Percentiles rank a stretch among this genome's conserved stretches.
Evolutionary conservation across 2,113 vertebrate species (phyloP).

Genomic region (Ageneiosus marmoratus): DNA sequence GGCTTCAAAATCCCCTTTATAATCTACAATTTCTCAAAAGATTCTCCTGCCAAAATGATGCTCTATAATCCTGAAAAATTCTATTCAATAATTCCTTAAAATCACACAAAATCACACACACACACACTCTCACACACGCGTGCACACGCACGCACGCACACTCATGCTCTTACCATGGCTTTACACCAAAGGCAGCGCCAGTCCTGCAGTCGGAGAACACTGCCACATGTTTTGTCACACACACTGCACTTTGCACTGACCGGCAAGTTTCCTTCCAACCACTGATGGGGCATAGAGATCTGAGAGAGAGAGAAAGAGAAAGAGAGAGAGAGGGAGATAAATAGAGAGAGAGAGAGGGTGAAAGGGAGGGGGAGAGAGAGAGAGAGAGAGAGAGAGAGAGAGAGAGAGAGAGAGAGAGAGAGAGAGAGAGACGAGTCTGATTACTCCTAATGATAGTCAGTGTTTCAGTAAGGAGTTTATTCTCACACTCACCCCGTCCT

Average conservation of each 20-base stretch:
- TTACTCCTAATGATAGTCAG: not conserved
- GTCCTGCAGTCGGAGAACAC: constrained; percentile 92
- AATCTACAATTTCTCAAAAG: too few species aligned
- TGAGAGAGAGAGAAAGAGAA: constrained; percentile 56
- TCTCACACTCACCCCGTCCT: constrained; percentile 86
- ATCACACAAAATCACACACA: not conserved
- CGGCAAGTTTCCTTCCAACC: constrained; percentile 94
- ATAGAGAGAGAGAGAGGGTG: too few species aligned
- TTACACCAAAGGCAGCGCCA: constrained; percentile 98
- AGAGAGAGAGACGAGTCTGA: not conserved
- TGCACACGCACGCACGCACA: constrained; percentile 58
- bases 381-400: not conserved
- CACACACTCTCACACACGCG: constrained; percentile 76
- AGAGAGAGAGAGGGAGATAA: not conserved
- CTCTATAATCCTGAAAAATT: not conserved
- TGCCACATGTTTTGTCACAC: constrained; percentile 96
- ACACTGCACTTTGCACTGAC: constrained; percentile 93
- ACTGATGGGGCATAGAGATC: constrained; percentile 98
- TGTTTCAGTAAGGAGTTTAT: too few species aligned
- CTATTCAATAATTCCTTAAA: not conserved
- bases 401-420: not conserved
- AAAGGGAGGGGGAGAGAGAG: too few species aligned
- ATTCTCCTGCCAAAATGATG: not conserved
- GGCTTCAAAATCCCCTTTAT: not conserved
- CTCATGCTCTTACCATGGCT: constrained; percentile 82